These are phyloP conservation scores for Rhinophrynus dorsalis DNA, from an alignment of 2,797 vertebrate species.

Conservation along the genomic window DNA sequence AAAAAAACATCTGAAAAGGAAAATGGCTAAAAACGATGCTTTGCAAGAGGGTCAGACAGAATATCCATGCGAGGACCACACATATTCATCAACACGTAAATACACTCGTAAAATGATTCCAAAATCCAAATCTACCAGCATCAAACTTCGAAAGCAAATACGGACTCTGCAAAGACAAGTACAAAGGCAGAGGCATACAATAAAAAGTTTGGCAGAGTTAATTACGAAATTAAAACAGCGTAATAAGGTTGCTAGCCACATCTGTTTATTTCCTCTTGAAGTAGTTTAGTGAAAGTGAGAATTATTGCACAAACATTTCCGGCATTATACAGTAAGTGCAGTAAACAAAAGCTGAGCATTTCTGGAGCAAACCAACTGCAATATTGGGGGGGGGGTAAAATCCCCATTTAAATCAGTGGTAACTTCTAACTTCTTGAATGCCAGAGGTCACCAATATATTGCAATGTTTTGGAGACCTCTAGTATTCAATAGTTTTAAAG, in stretches of 20 bases:
- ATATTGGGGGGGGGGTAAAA: no score
- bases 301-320: no score
- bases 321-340: no score
- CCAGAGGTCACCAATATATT: no score
- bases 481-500: no score
- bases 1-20: neutral
- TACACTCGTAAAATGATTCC: neutral
- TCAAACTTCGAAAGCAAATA: constrained; percentile 16
- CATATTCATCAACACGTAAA: constrained; percentile 11
- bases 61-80: constrained; percentile 1
- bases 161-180: constrained; percentile 31
- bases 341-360: no score
- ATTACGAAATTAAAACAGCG: constrained; percentile 12
- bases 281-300: neutral
- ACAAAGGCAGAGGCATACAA: constrained; percentile 34
- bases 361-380: no score
- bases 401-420: no score
- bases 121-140: neutral
- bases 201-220: constrained; percentile 12
- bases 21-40: neutral
- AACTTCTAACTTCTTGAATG: no score
- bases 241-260: neutral
- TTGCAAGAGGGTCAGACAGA: neutral
- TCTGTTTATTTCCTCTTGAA: neutral
- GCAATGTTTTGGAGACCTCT: no score